phyloP scores from a whole-genome alignment of 2,113 vertebrate species.

The Brachypodius melanocephalos region DNA sequence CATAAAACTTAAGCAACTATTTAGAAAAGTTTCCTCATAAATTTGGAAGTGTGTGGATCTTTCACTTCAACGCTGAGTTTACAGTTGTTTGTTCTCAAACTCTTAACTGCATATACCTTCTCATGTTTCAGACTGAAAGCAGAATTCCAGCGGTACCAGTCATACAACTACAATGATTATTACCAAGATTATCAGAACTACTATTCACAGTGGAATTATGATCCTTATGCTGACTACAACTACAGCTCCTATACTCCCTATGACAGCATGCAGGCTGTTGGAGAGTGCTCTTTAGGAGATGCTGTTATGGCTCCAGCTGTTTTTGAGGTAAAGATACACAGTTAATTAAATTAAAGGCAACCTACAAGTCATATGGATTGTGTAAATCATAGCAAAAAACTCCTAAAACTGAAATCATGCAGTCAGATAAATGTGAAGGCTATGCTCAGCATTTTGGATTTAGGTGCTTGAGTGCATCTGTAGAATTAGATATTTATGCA shows the following conservation, averaged over 20 bases:
- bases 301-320: slow-evolving; percentile 39
- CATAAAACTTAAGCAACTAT: neutral
- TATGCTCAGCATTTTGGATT: neutral
- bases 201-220: slow-evolving; percentile 80
- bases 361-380: neutral
- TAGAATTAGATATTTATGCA: neutral
- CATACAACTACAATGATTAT: slow-evolving; percentile 75
- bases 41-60: neutral
- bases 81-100: neutral
- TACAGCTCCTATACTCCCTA: slow-evolving; percentile 40
- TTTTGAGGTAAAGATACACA: slow-evolving; percentile 55
- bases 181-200: slow-evolving; percentile 76
- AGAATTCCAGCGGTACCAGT: slow-evolving; percentile 75
- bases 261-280: slow-evolving; percentile 42
- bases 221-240: slow-evolving; percentile 55
- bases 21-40: neutral
- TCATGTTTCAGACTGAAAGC: slow-evolving; percentile 79
- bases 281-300: slow-evolving; percentile 44
- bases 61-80: neutral
- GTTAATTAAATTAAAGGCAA: neutral
- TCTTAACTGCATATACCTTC: neutral
- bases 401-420: neutral
- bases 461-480: neutral
- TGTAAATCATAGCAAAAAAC: neutral
- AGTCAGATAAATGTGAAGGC: neutral